Evolutionary conservation across 2,888 invertebrate genomes (phyloP).

Genomic region (Fragum sueziense): DNA sequence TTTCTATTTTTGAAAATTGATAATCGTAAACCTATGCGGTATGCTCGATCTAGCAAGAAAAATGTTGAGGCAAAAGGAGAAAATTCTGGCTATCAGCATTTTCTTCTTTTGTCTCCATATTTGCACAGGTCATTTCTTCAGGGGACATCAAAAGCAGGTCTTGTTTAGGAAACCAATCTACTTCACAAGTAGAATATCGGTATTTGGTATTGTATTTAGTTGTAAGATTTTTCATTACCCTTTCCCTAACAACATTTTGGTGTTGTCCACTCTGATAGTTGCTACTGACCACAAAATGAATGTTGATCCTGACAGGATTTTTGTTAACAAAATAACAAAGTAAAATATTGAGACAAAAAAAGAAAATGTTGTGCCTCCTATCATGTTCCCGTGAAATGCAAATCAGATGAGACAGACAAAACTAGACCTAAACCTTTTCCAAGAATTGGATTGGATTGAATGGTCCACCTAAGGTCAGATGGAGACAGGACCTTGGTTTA

Average conservation of each 20-base stretch:
- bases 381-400: not conserved
- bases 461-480: not conserved
- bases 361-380: not conserved
- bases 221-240: not conserved
- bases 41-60: not conserved
- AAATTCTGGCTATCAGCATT: too few relatives aligned
- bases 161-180: not conserved
- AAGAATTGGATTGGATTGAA: not conserved
- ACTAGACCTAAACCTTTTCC: not conserved
- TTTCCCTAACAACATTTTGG: not conserved
- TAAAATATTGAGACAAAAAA: not conserved
- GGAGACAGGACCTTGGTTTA: too few relatives aligned
- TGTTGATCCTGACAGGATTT: too few relatives aligned
- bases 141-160: too few relatives aligned
- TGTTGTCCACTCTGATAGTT: not conserved
- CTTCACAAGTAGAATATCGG: not conserved
- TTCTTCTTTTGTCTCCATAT: too few relatives aligned
- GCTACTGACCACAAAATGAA: too few relatives aligned
- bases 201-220: not conserved
- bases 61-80: too few relatives aligned
- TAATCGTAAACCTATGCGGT: not conserved
- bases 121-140: too few relatives aligned
- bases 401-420: not conserved
- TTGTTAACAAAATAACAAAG: too few relatives aligned
- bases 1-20: not conserved